Base-by-base conservation (phyloP, 2,113 vertebrate species). In the Neoarius graeffei region DNA sequence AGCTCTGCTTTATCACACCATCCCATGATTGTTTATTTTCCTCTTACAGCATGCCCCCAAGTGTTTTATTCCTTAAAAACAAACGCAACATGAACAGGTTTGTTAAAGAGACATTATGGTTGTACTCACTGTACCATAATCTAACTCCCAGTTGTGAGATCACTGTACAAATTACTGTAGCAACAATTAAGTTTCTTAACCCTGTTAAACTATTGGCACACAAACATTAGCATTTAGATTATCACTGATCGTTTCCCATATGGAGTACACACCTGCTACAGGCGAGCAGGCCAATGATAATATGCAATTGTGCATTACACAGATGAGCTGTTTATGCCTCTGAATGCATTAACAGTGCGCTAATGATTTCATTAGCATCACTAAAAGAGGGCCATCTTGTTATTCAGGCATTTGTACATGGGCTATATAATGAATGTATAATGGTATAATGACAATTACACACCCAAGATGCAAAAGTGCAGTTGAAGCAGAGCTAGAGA, bases 331-430 rank as follows among this genome's bases (percentile, higher is more conserved):
- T 90, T 91, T 90, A 89, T 85, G 73, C 86, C 84, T 84, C 23
- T 64, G 89, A 89, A 90, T 91, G 60, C 90, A 91, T 91, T 89
- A 87, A 71, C n/a, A 35, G 20, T 81, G 25, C 82, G 73, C 86
- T 92, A 91, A 91, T 91, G 77, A 87, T 67, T 82, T 92, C 91
- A 91, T 91, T 92, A 91, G 88, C 74, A 86, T 88, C 54, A 35
- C 42, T 91, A 86, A 87, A 91, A 84, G n/a, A 62, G 73, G 62
- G 84, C 86, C 88, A 88, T 86, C 84, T 87, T 89, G 89, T 91
- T 89, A 88, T 91, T 90, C 80, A 73, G 71, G 52, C 88, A 86
- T 92, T 91, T 87, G 83, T 35, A 59, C 83, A 80, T 77, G 85
- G 67, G 90, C 87, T 83, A 71, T 83, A 71, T 89, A 89, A 87